Conservation (phyloP, 2,113 vertebrate genomes). For the Dasyurus viverrinus region DNA sequence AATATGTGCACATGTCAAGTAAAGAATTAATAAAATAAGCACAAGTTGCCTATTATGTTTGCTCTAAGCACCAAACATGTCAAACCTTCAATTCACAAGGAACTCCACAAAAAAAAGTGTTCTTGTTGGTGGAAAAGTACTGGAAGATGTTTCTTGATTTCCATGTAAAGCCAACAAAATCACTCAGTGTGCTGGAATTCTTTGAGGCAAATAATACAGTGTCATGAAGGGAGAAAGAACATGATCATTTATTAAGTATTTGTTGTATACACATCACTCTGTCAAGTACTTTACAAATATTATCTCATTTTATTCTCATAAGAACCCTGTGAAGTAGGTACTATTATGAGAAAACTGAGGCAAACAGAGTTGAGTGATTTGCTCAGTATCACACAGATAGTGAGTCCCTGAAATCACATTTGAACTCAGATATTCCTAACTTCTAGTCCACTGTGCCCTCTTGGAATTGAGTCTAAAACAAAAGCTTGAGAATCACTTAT, state of each 20-base stretch:
- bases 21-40: no score
- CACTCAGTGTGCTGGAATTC: background rate
- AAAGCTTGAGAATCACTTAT: background rate
- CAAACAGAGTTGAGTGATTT: background rate
- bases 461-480: background rate
- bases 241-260: background rate
- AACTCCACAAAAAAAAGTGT: background rate
- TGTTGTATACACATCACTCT: background rate
- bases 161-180: background rate
- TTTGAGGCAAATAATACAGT: background rate
- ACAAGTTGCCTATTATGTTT: background rate
- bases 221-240: background rate
- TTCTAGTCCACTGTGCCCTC: background rate
- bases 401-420: background rate
- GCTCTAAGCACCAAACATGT: background rate
- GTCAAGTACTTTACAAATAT: background rate
- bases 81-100: background rate
- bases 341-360: background rate
- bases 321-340: background rate
- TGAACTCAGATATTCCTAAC: background rate
- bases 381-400: background rate
- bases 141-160: background rate
- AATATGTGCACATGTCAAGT: no score
- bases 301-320: background rate
- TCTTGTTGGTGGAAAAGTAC: background rate